Percentiles rank a stretch among this genome's conserved stretches.
These are phyloP conservation scores for Chunga burmeisteri DNA, from an alignment of 2,113 vertebrate species.

Conservation along the genomic window DNA sequence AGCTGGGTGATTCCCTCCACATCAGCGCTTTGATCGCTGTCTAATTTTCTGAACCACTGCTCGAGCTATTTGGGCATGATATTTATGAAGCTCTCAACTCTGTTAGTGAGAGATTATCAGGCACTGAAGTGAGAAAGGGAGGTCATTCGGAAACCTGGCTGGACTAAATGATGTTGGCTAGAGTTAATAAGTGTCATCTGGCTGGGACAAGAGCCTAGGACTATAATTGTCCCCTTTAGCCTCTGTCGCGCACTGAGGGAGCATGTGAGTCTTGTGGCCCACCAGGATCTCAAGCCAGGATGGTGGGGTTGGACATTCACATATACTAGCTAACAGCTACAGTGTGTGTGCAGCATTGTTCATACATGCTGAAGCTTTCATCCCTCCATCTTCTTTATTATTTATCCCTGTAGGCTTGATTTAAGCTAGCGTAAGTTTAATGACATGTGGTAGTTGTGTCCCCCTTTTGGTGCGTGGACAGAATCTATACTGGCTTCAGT, in stretches of 20 bases:
- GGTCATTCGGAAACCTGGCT: background rate
- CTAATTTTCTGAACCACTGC: background rate
- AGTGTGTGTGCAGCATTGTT: accelerated
- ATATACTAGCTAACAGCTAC: background rate
- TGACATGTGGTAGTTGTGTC: accelerated
- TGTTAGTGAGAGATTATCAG: background rate
- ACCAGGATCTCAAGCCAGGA: background rate
- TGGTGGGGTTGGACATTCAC: background rate
- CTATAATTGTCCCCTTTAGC: background rate
- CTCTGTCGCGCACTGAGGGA: background rate
- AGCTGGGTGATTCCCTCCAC: background rate
- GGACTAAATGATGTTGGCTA: background rate
- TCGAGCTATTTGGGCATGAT: background rate
- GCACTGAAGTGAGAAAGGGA: background rate
- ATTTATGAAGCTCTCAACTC: background rate
- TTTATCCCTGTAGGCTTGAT: background rate
- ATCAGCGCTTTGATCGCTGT: accelerated
- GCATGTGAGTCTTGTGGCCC: background rate
- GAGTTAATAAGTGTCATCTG: background rate
- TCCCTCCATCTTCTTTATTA: background rate
- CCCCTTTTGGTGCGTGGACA: background rate
- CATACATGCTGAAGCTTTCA: background rate
- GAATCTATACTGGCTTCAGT: background rate
- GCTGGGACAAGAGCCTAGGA: background rate
- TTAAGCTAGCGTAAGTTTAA: background rate